Conservation (phyloP, 2,797 vertebrate species). For the Sphenodon punctatus region DNA sequence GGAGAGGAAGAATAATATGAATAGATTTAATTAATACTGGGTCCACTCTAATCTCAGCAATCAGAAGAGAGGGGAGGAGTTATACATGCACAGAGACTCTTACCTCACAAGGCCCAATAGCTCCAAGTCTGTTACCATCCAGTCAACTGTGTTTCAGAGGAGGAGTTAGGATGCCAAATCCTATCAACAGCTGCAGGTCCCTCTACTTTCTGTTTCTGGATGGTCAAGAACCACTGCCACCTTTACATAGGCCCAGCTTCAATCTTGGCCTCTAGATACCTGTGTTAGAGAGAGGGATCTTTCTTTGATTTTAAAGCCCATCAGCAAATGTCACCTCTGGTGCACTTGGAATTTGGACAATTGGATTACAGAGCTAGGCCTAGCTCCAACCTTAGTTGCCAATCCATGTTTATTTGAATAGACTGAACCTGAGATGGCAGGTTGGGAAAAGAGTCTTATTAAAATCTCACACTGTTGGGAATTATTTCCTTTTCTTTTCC, state of each 20-base stretch:
- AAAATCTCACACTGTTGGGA: not conserved
- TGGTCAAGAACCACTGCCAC: not conserved
- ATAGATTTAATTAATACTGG: not conserved
- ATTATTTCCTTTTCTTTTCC: not conserved
- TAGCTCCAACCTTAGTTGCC: not conserved
- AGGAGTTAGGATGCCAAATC: not conserved
- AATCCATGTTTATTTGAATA: conserved; percentile 21
- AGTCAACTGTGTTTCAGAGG: not conserved
- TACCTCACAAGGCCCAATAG: not conserved
- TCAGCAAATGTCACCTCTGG: conserved; percentile 21
- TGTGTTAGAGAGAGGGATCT: not conserved
- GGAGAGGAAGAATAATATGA: not conserved
- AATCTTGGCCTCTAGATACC: not conserved
- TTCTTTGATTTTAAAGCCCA: conserved; percentile 53
- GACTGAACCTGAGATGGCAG: not conserved
- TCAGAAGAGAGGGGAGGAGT: not conserved
- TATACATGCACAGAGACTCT: not conserved
- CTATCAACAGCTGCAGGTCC: accelerated
- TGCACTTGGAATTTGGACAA: not conserved
- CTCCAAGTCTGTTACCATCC: not conserved
- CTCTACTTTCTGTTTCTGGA: not conserved
- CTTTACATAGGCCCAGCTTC: not conserved
- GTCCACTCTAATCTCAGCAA: not conserved
- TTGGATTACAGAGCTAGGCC: conserved; percentile 3
- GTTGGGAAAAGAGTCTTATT: not conserved